These are phyloP conservation scores for Sitta carolinensis DNA, from an alignment of 2,797 vertebrate genomes.

Conservation along the genomic window DNA sequence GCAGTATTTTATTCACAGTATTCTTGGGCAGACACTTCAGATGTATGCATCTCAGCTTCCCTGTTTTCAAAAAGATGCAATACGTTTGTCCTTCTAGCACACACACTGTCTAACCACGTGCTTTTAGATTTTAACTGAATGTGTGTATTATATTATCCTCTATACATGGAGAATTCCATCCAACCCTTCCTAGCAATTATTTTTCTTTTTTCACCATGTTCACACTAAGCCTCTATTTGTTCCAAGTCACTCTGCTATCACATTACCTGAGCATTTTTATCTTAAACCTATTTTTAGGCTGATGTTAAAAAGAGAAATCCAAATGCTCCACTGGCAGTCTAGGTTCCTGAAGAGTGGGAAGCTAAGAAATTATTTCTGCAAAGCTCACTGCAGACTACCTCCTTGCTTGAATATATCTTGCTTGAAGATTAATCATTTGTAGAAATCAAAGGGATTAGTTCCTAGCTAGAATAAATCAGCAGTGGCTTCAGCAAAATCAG, in stretches of 20 bases:
- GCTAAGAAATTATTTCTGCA: conserved; percentile 39
- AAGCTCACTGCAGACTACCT: not conserved
- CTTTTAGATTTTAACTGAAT: not conserved
- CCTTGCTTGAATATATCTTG: not conserved
- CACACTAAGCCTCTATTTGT: not conserved
- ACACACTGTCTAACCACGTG: not conserved
- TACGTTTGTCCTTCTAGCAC: not conserved
- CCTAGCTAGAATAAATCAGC: conserved; percentile 30
- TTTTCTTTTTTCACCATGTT: conserved; percentile 9
- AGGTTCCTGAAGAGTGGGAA: not conserved
- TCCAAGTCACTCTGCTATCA: conserved; percentile 1
- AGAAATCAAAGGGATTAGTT: conserved; percentile 32
- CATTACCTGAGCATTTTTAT: not conserved
- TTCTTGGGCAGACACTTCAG: not conserved
- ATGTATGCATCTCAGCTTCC: not conserved
- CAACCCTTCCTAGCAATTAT: not conserved
- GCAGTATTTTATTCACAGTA: not conserved
- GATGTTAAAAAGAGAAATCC: conserved; percentile 9
- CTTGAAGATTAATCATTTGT: conserved; percentile 1
- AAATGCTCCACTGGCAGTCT: not conserved
- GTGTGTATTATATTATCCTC: not conserved
- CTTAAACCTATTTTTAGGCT: not conserved
- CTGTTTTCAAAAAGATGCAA: not conserved
- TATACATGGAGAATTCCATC: conserved; percentile 4
- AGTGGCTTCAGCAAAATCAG: not conserved